Conservation (phyloP, 2,797 vertebrate species). For the Mormyrus proboscirostris region DNA sequence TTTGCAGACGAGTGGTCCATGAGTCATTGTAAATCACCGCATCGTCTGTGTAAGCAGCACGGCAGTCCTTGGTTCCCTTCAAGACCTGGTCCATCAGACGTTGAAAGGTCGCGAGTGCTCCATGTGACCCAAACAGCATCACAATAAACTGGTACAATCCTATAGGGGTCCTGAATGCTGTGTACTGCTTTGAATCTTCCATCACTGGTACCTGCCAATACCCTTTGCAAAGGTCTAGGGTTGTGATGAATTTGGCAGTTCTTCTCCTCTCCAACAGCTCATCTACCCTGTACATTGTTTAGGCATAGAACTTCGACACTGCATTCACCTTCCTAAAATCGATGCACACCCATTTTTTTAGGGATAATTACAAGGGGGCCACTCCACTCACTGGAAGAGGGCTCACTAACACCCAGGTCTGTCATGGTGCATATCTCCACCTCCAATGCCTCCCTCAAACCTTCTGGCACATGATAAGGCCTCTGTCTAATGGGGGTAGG, state of each 20-base stretch:
- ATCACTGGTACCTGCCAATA: not conserved
- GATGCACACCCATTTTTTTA: constrained; percentile 15
- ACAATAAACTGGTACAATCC: constrained; percentile 17
- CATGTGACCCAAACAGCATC: constrained; percentile 16
- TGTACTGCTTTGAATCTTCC: not conserved
- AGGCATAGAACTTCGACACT: not conserved
- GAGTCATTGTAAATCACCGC: not conserved
- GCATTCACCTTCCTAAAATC: constrained; percentile 1
- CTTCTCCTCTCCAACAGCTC: not conserved
- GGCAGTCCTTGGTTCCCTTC: not conserved
- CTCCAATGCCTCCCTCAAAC: not conserved
- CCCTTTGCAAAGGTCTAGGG: not conserved
- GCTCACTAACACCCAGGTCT: constrained; percentile 2
- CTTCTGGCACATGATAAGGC: not conserved
- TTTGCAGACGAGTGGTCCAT: not conserved
- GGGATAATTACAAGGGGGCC: not conserved
- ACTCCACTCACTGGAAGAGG: not conserved
- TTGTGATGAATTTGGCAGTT: not conserved
- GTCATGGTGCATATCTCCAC: not conserved
- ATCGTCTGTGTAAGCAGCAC: not conserved
- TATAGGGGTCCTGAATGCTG: not conserved
- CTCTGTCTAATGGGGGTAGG: not conserved
- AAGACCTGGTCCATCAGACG: not conserved
- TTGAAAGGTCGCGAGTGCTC: not conserved
- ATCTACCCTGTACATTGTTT: not conserved